Evolutionary conservation across 2,888 invertebrate genomes (phyloP), one percentile per base, ranked within the genome.

Genomic region (Drosophila pegasa): DNA sequence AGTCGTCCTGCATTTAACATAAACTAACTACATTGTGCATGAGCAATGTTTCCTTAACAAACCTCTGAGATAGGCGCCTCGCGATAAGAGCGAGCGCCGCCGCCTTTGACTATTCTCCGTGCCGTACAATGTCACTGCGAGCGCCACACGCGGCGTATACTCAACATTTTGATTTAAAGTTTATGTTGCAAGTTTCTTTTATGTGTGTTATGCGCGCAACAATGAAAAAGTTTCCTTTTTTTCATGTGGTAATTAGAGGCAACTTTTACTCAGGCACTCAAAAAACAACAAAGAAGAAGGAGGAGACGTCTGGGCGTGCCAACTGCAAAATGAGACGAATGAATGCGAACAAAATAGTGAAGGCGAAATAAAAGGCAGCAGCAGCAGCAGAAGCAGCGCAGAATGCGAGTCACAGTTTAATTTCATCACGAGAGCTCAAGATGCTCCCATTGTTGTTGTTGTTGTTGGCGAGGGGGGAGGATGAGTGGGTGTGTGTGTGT

Each of bases 321-420:
- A 43, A 47, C 47, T 57, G 50, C 66, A 71, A 71, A 80, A 72
- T 72, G 66, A 75, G 62, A 66, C 41, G 65, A 87, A 63, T 71
- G 70, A 71, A 83, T 68, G 70, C 50, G 65, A 56, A 65, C 55
- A 74, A 74, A 80, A 87, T 84, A 78, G 78, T 73, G 50, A 68
- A 75, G 68, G 68, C 69, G 70, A 87, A 87, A 83, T 80, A 86
- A 75, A 71, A 69, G 27, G 33, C 48, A 62, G 31, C 61, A n/a
- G 48, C 16, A n/a, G n/a, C n/a, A n/a, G 68, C 62, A 56, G 60
- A 67, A 64, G n/a, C n/a, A n/a, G 48, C 16, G 68, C 62, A 56
- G 60, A 67, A 64, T 56, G 57, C 54, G 57, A 83, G 59, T 77
- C 74, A 59, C 75, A 78, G 80, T 88, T 83, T 83, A 85, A 88